Evolutionary conservation across 2,888 invertebrate genomes (phyloP).

Genomic region (Theretra japonica): DNA sequence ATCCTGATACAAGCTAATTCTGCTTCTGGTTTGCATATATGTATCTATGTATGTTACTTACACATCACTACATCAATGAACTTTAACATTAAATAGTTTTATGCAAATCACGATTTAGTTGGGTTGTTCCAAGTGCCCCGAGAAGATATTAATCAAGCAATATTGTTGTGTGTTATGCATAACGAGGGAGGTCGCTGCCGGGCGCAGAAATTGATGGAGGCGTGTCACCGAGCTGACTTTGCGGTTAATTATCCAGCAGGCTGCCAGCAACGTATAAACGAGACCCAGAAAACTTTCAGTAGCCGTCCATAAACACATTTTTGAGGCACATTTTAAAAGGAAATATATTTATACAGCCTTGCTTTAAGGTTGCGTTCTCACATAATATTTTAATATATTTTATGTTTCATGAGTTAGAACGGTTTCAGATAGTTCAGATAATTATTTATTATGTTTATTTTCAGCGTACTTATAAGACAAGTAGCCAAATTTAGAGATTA

Average conservation of each 20-base stretch:
- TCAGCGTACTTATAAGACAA: background rate
- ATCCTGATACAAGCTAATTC: background rate
- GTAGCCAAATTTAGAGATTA: no score
- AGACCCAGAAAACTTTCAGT: constrained; percentile 22
- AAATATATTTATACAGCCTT: background rate
- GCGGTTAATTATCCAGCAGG: constrained; percentile 69
- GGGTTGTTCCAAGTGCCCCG: constrained; percentile 67
- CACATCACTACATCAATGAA: constrained; percentile 43
- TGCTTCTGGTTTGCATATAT: no score
- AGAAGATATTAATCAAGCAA: constrained; percentile 79
- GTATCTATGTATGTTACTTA: constrained; percentile 33
- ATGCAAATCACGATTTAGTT: constrained; percentile 78
- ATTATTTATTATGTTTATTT: background rate
- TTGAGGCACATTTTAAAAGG: background rate
- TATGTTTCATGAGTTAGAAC: background rate
- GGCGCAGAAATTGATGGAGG: constrained; percentile 75
- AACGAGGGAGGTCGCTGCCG: constrained; percentile 59
- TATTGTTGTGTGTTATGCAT: constrained; percentile 76
- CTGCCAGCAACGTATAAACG: constrained; percentile 15
- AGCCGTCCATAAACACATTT: constrained; percentile 34
- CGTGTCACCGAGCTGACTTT: constrained; percentile 72
- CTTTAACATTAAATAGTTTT: constrained; percentile 78
- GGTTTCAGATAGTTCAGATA: background rate
- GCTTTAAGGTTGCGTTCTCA: background rate
- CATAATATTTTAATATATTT: background rate